phyloP scores from a whole-genome alignment of 2,888 invertebrate genomes.

The Dendrolimus pini region DNA sequence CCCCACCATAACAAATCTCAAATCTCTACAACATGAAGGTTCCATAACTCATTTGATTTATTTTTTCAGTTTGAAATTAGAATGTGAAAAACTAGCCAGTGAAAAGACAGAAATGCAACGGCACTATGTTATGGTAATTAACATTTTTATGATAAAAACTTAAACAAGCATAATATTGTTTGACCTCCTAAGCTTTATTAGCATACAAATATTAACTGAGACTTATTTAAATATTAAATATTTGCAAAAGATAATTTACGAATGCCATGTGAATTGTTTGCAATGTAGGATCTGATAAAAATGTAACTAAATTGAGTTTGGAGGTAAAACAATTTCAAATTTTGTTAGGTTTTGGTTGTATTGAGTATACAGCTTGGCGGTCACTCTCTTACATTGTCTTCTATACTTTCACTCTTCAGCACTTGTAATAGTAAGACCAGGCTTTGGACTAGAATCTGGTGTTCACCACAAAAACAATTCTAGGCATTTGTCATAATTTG shows the following conservation, averaged over 20 bases:
- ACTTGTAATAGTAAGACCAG: too few species aligned
- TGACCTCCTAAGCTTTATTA: slow-evolving; percentile 23
- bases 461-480: too few species aligned
- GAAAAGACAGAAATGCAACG: slow-evolving; percentile 99
- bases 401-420: too few species aligned
- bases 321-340: too few species aligned
- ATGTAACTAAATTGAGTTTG: too few species aligned
- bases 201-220: slow-evolving; percentile 26
- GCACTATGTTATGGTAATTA: slow-evolving; percentile 97
- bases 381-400: too few species aligned
- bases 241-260: slow-evolving; percentile 20
- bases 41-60: neutral
- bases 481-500: too few species aligned
- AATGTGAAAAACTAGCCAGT: slow-evolving; percentile 97
- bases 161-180: slow-evolving; percentile 10
- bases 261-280: slow-evolving; percentile 12
- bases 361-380: too few species aligned
- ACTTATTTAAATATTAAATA: slow-evolving; percentile 24
- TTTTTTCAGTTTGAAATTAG: slow-evolving; percentile 91
- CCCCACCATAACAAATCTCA: too few species aligned
- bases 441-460: too few species aligned
- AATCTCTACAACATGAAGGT: too few species aligned
- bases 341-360: too few species aligned
- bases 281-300: neutral
- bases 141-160: slow-evolving; percentile 18